phyloP scores from a whole-genome alignment of 2,797 vertebrate species.

The Notolabrus celidotus region DNA sequence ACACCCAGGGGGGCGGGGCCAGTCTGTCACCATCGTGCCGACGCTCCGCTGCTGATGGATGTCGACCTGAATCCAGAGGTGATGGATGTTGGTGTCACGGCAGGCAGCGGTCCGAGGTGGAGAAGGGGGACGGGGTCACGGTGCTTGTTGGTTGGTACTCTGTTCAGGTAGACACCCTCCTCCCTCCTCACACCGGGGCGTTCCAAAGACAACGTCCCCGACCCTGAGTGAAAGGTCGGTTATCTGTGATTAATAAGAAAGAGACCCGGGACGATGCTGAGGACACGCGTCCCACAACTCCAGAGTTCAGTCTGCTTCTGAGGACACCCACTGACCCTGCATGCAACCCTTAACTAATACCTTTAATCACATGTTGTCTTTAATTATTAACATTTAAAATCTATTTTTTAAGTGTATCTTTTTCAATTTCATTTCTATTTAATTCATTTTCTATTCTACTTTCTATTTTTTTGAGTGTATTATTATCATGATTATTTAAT shows the following conservation, averaged over 20 bases:
- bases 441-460: too few species aligned
- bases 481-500: too few species aligned
- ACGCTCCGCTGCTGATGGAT: constrained; percentile 49
- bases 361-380: too few species aligned
- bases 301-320: neutral
- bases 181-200: constrained; percentile 39
- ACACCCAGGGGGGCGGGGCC: constrained; percentile 18
- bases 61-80: constrained; percentile 54
- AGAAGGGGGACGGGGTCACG: constrained; percentile 49
- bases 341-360: too few species aligned
- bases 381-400: too few species aligned
- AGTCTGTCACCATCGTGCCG: neutral
- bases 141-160: constrained; percentile 73
- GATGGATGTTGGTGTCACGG: constrained; percentile 66
- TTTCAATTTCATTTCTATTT: too few species aligned
- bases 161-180: constrained; percentile 63
- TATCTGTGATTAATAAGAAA: constrained; percentile 84
- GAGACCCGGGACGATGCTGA: constrained; percentile 54
- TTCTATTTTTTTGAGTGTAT: too few species aligned
- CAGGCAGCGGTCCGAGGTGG: neutral
- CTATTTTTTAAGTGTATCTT: too few species aligned
- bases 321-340: neutral
- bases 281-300: constrained; percentile 7
- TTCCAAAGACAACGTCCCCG: constrained; percentile 48
- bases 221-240: constrained; percentile 75